Evolutionary conservation across 2,888 invertebrate genomes (phyloP).

Genomic region (Oasisia sp.): DNA sequence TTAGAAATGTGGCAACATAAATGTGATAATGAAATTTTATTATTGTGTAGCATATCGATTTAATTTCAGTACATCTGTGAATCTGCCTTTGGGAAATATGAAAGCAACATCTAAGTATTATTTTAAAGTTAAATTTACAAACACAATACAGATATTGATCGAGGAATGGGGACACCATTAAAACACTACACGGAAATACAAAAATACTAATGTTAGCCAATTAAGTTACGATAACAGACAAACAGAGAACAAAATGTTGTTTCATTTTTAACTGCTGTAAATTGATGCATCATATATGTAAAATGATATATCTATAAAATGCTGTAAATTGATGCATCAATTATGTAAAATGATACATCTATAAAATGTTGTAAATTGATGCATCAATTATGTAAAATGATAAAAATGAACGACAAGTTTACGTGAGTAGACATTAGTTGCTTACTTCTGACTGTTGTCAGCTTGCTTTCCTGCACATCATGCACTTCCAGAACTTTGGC

Average conservation of each 20-base stretch:
- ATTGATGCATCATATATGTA: no score
- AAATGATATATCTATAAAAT: no score
- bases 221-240: neutral
- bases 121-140: neutral
- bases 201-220: neutral
- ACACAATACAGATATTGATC: neutral
- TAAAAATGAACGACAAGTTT: neutral
- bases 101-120: neutral
- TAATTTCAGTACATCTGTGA: neutral
- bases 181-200: neutral
- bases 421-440: neutral
- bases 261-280: neutral
- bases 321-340: neutral
- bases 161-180: neutral
- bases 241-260: neutral
- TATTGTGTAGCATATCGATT: no score
- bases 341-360: no score
- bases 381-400: no score
- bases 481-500: slow-evolving; percentile 53
- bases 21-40: neutral
- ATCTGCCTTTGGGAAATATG: neutral
- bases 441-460: slow-evolving; percentile 58
- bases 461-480: slow-evolving; percentile 58
- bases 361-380: no score
- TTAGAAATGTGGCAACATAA: neutral